Conservation (phyloP, 2,797 vertebrate species). For the Etheostoma nigrum region DNA sequence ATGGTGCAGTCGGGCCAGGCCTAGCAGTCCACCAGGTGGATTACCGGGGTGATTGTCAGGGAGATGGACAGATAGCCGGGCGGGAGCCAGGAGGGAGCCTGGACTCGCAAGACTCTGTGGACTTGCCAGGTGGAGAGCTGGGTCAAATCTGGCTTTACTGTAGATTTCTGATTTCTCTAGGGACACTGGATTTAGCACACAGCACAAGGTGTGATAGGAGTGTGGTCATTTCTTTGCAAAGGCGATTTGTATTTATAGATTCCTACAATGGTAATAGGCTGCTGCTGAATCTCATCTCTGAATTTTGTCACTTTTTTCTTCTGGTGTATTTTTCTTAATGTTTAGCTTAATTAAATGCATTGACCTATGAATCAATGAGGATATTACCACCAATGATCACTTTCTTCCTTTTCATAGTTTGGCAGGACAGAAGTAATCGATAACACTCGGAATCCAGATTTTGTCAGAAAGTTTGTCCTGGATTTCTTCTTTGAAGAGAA, state of each 20-base stretch:
- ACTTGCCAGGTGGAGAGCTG: neutral
- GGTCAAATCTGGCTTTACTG: conserved; percentile 28
- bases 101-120: conserved; percentile 31
- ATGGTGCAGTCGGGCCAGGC: conserved; percentile 64
- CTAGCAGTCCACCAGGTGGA: conserved; percentile 65
- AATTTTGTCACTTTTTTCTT: conserved; percentile 6
- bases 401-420: conserved; percentile 82
- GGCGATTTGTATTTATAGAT: conserved; percentile 17
- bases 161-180: conserved; percentile 56
- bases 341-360: conserved; percentile 20
- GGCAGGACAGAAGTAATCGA: conserved; percentile 97
- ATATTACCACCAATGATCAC: conserved; percentile 1
- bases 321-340: neutral
- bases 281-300: conserved; percentile 7
- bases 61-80: conserved; percentile 65
- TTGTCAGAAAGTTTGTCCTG: conserved; percentile 95
- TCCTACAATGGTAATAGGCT: conserved; percentile 5
- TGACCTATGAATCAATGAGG: conserved; percentile 3
- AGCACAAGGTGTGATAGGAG: conserved; percentile 1
- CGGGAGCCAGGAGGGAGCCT: conserved; percentile 32
- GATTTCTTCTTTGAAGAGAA: conserved; percentile 99
- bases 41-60: conserved; percentile 76
- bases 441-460: conserved; percentile 97
- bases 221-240: conserved; percentile 10
- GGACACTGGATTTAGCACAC: conserved; percentile 34